These are phyloP conservation scores for Maconellicoccus hirsutus DNA, from an alignment of 1,140 invertebrate species.

Conservation along the genomic window DNA sequence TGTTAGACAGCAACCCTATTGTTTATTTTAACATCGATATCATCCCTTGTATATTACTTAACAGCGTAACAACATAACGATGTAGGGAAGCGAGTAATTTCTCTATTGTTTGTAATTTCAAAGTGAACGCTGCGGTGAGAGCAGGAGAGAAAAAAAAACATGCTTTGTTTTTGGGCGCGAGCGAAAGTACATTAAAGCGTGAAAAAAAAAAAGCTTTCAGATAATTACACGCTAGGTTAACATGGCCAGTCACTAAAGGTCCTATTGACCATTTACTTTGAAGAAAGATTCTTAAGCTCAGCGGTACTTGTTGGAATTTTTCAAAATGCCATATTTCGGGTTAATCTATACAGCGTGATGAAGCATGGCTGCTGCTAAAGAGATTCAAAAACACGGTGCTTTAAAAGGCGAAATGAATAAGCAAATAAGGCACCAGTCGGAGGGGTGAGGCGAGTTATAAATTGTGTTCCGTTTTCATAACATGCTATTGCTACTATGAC, in stretches of 20 bases:
- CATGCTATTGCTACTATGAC: constrained; percentile 10
- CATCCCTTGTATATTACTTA: constrained; percentile 9
- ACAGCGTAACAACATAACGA: constrained; percentile 1
- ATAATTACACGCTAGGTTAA: not conserved
- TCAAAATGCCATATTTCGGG: too few relatives aligned
- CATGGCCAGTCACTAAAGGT: not conserved
- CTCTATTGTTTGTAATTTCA: not conserved
- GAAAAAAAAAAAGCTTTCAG: not conserved
- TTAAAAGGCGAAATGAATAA: constrained; percentile 13
- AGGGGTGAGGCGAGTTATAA: constrained; percentile 2
- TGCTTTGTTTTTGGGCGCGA: too few relatives aligned
- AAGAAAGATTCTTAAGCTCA: too few relatives aligned
- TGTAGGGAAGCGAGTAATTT: not conserved
- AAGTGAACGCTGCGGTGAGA: not conserved
- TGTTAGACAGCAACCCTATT: constrained; percentile 3
- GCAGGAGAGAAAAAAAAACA: not conserved
- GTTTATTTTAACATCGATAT: constrained; percentile 9
- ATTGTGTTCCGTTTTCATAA: constrained; percentile 21
- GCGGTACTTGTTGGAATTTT: too few relatives aligned
- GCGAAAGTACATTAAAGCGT: not conserved
- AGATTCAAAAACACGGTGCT: not conserved
- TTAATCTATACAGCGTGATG: too few relatives aligned
- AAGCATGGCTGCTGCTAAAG: not conserved
- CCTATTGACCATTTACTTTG: too few relatives aligned
- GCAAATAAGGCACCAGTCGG: not conserved